Percentiles rank a stretch among this genome's conserved stretches.
phyloP scores from a whole-genome alignment of 2,797 vertebrate genomes.

The Urocyon cinereoargenteus region DNA sequence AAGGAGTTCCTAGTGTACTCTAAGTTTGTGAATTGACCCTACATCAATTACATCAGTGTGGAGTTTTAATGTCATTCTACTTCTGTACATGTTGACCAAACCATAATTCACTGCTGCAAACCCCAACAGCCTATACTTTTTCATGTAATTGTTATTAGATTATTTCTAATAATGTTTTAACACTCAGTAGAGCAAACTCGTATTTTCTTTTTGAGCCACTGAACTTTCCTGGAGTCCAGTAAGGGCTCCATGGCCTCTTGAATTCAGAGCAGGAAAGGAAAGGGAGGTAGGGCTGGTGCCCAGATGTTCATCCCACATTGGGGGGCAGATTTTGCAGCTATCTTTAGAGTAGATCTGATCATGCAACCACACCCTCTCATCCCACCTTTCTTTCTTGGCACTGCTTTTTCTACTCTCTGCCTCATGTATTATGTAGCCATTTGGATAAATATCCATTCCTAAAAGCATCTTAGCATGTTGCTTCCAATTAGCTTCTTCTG shows the following conservation, averaged over 20 bases:
- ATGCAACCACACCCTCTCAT: background rate
- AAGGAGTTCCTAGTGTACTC: background rate
- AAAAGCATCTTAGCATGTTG: slow-evolving; percentile 28
- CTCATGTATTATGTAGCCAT: background rate
- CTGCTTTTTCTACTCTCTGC: background rate
- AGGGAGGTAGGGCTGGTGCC: background rate
- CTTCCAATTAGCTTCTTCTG: slow-evolving; percentile 41
- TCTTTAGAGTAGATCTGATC: background rate
- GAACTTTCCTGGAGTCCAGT: background rate
- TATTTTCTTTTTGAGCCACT: slow-evolving; percentile 39
- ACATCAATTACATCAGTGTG: background rate
- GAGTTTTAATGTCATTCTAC: background rate
- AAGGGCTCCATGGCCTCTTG: background rate
- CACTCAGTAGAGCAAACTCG: background rate
- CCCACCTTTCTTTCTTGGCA: background rate
- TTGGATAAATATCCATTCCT: background rate
- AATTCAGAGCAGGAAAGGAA: background rate
- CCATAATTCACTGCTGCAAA: background rate
- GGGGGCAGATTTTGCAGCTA: background rate
- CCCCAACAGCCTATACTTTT: background rate
- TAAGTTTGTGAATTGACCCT: background rate
- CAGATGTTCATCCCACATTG: background rate
- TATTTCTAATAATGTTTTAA: slow-evolving; percentile 48
- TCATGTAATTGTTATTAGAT: slow-evolving; percentile 46
- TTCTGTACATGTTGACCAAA: background rate